Conservation (phyloP, 1,140 invertebrate species). For the Diachasma alloeum region DNA sequence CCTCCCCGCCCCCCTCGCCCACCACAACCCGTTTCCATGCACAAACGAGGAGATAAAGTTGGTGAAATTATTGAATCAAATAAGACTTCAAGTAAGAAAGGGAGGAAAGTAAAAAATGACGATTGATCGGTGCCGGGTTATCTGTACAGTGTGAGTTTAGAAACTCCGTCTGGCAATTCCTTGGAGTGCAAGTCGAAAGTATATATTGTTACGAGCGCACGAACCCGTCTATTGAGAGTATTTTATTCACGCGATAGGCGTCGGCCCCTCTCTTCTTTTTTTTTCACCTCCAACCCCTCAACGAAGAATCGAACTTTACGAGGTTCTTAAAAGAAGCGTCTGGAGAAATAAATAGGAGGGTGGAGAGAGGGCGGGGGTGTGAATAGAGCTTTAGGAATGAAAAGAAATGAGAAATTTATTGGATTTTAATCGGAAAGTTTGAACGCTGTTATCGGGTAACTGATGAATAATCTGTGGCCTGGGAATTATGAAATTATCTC, state of each 20-base stretch:
- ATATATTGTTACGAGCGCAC: constrained; percentile 6
- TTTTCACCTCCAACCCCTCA: neutral
- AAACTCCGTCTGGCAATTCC: constrained; percentile 1
- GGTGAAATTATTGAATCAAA: no score
- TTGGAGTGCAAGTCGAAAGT: neutral
- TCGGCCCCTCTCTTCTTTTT: neutral
- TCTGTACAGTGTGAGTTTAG: neutral
- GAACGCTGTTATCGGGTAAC: no score
- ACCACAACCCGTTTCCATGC: no score
- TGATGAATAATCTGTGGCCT: no score
- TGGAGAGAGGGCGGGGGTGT: neutral
- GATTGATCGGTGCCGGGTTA: neutral
- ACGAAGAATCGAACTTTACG: constrained; percentile 22
- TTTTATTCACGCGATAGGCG: constrained; percentile 28
- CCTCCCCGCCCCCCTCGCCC: no score
- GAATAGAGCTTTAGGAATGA: neutral
- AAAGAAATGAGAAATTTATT: no score
- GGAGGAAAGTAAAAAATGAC: neutral
- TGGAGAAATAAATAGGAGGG: neutral
- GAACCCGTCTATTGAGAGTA: constrained; percentile 1
- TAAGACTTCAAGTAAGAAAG: neutral
- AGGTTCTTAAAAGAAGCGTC: constrained; percentile 12
- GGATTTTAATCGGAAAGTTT: no score
- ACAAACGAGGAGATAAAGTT: no score
- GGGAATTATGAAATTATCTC: no score